Percentiles rank a stretch among this genome's conserved stretches.
phyloP scores from a whole-genome alignment of 2,888 invertebrate genomes.

The Drosophila austrosaltans region DNA sequence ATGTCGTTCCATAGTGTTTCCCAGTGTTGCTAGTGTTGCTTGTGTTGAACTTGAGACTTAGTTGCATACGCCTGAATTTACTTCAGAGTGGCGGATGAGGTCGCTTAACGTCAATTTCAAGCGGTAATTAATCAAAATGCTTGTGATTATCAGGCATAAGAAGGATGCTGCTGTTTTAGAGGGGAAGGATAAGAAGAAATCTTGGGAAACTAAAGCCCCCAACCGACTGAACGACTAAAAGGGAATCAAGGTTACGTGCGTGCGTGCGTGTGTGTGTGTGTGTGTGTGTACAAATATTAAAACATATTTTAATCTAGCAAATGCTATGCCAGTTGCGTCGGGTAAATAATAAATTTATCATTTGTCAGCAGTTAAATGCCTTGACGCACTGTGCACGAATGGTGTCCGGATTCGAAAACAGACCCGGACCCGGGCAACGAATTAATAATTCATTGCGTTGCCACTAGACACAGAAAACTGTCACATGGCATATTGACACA shows the following conservation, averaged over 20 bases:
- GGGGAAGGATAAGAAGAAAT: background rate
- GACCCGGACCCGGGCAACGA: slow-evolving; percentile 51
- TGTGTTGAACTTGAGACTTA: slow-evolving; percentile 19
- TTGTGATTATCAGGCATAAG: slow-evolving; percentile 71
- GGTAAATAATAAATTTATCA: slow-evolving; percentile 82
- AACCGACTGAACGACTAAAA: slow-evolving; percentile 1
- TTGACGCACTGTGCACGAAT: slow-evolving; percentile 38
- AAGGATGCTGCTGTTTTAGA: background rate
- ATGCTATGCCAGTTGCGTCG: slow-evolving; percentile 56
- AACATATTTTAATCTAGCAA: slow-evolving; percentile 77
- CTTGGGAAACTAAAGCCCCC: background rate
- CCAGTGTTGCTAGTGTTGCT: background rate
- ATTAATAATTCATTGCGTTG: slow-evolving; percentile 81
- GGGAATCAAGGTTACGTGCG: slow-evolving; percentile 16
- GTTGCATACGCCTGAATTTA: slow-evolving; percentile 13
- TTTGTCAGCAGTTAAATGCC: slow-evolving; percentile 63
- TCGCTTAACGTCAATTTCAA: slow-evolving; percentile 30
- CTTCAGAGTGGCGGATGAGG: slow-evolving; percentile 4
- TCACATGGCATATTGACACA: slow-evolving; percentile 32
- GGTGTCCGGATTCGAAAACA: slow-evolving; percentile 6
- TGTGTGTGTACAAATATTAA: slow-evolving; percentile 9
- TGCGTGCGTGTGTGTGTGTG: background rate
- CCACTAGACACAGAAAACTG: slow-evolving; percentile 48
- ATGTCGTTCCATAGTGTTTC: background rate
- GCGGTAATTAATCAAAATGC: slow-evolving; percentile 81